Base-by-base conservation (phyloP, 2,797 vertebrate species). In the Etheostoma nigrum region DNA sequence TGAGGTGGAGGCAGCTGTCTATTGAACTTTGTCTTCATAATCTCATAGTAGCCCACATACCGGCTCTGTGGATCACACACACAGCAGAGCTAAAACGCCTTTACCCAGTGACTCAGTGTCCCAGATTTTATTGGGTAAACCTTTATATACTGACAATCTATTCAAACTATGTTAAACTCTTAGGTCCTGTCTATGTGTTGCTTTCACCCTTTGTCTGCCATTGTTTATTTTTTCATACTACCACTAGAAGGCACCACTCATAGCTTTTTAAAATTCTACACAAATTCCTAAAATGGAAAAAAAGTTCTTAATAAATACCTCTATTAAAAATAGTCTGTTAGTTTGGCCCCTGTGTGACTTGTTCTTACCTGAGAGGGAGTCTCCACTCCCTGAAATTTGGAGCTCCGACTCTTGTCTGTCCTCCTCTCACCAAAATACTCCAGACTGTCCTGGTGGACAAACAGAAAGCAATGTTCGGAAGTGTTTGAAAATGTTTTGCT, bases 361-460 rank as follows among this genome's bases (percentile, higher is more conserved):
- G 44, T 18, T 58, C 72, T 88, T 85, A 99, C 98, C 96, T 99
- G 98, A 64, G 98, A 99, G 6, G 98, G 98, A 18, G 98, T 99
- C 94, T 99, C 98, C 78, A 99, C 96, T 67, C 98, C 98, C 81
- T 99, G 98, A 84, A 96, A 99, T 87, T 99, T 98, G 42, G 95
- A 95, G 84, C 97, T 97, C 49, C 67, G 95, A 74, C 94, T 96
- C 93, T 95, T 97, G 88, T 99, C 97, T 0, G 97, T 99, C 85
- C 97, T 95, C 70, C 97, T 95, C 84, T 97, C 96, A n/a, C 97
- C 97, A 91, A 99, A 99, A 89, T 97, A 98, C 16, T 94, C 92
- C 89, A 99, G 90, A 80, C 97, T 98, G 74, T 97, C 97, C 98
- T 99, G 80, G 0, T 12, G 76, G 10, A 76, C 2, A 57, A 67